Conservation (phyloP, 2,888 invertebrate species). For the Phytoseiulus persimilis region DNA sequence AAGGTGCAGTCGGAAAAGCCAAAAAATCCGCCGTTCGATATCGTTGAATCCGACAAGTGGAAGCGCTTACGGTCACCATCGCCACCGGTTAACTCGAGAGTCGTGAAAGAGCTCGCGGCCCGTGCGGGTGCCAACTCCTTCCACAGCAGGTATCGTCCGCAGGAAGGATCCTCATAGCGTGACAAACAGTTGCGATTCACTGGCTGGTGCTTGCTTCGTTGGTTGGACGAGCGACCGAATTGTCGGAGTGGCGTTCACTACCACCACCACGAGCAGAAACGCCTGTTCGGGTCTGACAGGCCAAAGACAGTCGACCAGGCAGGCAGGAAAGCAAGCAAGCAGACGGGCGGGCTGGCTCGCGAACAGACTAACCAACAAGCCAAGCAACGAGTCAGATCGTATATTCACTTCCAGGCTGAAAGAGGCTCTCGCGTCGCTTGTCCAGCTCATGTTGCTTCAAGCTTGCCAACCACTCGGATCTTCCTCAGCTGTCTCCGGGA, state of each 20-base stretch:
- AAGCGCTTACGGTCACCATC: not conserved
- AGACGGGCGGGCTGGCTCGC: not conserved
- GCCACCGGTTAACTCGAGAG: not conserved
- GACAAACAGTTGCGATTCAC: not conserved
- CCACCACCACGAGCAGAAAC: not conserved
- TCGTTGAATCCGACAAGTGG: not conserved
- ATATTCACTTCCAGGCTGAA: not conserved
- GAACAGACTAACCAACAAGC: not conserved
- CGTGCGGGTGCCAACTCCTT: not conserved
- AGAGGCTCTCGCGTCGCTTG: not conserved
- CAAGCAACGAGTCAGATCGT: not conserved
- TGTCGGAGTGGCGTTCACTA: not conserved
- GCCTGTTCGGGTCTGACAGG: not conserved
- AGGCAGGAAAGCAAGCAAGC: not conserved
- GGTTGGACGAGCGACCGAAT: not conserved
- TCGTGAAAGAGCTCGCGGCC: not conserved
- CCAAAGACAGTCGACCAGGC: not conserved
- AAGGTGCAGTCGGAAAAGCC: not conserved
- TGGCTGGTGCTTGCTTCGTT: not conserved
- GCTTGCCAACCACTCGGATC: not conserved
- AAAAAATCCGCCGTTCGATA: not conserved
- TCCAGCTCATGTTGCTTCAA: not conserved
- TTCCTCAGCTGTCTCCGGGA: not conserved
- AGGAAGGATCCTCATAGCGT: not conserved
- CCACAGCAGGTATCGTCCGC: not conserved